Evolutionary conservation across 2,888 invertebrate species (phyloP), one percentile per base, ranked within the genome.

Genomic region (Mythimna vitellina): DNA sequence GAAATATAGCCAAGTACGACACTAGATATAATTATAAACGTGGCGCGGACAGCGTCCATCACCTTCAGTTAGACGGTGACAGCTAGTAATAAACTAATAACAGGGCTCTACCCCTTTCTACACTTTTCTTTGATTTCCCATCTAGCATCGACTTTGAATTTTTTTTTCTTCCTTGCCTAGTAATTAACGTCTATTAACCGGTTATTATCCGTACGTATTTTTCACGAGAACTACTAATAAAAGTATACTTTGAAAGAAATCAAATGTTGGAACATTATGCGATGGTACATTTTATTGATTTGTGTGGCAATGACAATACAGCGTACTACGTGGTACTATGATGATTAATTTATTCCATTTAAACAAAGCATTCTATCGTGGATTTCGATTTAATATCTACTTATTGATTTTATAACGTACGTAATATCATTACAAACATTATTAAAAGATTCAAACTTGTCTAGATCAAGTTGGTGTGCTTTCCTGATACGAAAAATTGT

Each of bases 101-200:
- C 90, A 95, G 94, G 89, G 87, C 87, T 86, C 83, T 87, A 92
- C 91, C 93, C 94, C 91, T 92, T 94, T 93, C 93, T 89, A 89
- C 90, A 90, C 87, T 87, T 92, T 94, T 94, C 94, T 94, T 96
- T 95, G 96, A 96, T 95, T 95, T 95, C 89, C 88, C 89, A 84
- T 86, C 73, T 82, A 89, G 81, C 81, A 85, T 73, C 81, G 83
- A 76, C 80, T 82, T 84, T 82, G 86, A 89, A 87, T 87, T 42
- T 67, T 92, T 92, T 92, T 92, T 46, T 17, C 42, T 42, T 89
- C 86, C 76, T 79, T 87, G 82, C 87, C 89, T 80, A 90, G 86
- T 93, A 94, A 95, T 95, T 95, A 94, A 78, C 77, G 75, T 78
- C 73, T 83, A 84, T 88, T 85, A 89, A 89, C 84, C 54, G 84